Conservation (phyloP, 1,140 invertebrate species). For the Achatina immaculata region DNA sequence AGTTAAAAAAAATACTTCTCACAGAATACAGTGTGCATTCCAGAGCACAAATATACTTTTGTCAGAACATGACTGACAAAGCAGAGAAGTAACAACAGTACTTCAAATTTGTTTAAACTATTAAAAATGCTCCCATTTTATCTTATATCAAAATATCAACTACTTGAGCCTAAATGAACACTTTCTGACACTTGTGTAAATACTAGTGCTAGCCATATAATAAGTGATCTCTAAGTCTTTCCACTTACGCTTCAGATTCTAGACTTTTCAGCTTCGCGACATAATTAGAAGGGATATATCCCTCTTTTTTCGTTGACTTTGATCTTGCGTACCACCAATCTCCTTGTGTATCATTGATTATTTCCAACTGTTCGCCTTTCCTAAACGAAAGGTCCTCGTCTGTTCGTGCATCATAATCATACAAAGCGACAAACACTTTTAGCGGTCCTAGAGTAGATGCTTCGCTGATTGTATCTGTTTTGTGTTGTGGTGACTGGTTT, state of each 20-base stretch:
- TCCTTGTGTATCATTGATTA: conserved; percentile 97
- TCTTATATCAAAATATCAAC: no score
- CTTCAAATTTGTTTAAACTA: no score
- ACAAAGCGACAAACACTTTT: conserved; percentile 94
- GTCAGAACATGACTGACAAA: no score
- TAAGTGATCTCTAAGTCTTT: no score
- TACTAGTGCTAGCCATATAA: neutral
- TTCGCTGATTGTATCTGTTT: conserved; percentile 40
- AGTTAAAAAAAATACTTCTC: no score
- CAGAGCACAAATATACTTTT: no score
- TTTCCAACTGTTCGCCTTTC: conserved; percentile 98
- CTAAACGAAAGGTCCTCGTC: conserved; percentile 98
- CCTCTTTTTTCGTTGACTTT: conserved; percentile 89
- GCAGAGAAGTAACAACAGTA: no score
- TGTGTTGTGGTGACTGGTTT: conserved; percentile 45
- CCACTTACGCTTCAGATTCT: conserved; percentile 96
- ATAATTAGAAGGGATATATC: conserved; percentile 99
- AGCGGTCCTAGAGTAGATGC: conserved; percentile 33
- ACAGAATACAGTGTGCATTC: no score
- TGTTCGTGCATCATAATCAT: conserved; percentile 98
- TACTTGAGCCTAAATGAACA: no score
- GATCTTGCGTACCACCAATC: conserved; percentile 99
- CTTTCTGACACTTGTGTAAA: no score
- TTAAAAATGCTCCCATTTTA: no score
- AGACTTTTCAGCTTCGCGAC: conserved; percentile 98